phyloP scores from a whole-genome alignment of 2,113 vertebrate genomes.

The Macroglossus sobrinus region DNA sequence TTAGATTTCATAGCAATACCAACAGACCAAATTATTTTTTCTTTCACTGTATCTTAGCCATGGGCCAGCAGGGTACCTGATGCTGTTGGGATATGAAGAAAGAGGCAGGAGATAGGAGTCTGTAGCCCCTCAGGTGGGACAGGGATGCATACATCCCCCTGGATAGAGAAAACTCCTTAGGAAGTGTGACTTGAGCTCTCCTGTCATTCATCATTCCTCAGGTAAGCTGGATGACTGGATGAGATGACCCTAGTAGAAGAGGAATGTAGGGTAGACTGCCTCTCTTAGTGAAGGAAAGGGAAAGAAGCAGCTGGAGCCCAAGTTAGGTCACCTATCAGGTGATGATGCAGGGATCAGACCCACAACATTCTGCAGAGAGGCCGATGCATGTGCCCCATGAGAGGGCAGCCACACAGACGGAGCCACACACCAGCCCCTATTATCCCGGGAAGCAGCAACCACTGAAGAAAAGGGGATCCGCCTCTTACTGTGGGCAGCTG shows the following conservation, averaged over 20 bases:
- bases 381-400: fast-evolving
- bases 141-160: not conserved
- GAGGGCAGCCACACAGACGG: not conserved
- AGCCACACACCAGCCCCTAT: not conserved
- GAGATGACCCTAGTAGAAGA: not conserved
- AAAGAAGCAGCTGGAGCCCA: not conserved
- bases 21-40: not conserved
- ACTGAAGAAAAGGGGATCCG: not conserved
- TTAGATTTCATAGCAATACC: not conserved
- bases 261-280: not conserved
- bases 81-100: not conserved
- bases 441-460: not conserved
- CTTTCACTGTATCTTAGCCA: not conserved
- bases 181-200: not conserved
- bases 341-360: not conserved
- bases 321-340: not conserved
- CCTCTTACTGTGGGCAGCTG: not conserved
- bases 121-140: not conserved
- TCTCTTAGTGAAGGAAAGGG: not conserved
- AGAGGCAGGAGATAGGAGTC: not conserved
- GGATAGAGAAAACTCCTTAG: not conserved
- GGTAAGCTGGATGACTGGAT: not conserved
- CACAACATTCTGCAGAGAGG: not conserved
- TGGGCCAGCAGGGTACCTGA: not conserved
- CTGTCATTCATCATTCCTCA: not conserved